phyloP scores from a whole-genome alignment of 1,140 invertebrate species.

The Bombus superbus region DNA sequence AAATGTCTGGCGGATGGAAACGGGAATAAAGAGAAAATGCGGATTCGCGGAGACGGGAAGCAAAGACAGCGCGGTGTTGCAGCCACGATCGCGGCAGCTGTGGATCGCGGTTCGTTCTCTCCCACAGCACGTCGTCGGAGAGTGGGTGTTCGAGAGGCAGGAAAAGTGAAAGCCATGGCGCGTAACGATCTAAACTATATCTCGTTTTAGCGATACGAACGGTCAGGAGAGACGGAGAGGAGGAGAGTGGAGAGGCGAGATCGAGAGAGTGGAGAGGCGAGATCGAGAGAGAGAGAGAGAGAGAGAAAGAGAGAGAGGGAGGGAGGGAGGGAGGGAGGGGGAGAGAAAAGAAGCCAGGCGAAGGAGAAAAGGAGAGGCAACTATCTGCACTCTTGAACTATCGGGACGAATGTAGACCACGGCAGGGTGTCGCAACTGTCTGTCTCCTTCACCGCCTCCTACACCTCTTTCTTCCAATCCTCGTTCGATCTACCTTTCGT shows the following conservation, averaged over 20 bases:
- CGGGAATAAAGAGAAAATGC: no score
- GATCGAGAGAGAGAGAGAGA: constrained; percentile 26
- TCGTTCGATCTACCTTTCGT: constrained; percentile 46
- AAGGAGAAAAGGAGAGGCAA: constrained; percentile 8
- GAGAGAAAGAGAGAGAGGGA: constrained; percentile 31
- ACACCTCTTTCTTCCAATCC: constrained; percentile 48
- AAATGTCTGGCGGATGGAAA: no score
- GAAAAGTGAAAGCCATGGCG: constrained; percentile 76
- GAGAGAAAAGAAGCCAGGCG: constrained; percentile 25
- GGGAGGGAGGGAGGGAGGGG: not conserved
- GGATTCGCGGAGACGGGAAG: not conserved
- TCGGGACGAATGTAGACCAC: constrained; percentile 69
- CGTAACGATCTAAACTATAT: constrained; percentile 77
- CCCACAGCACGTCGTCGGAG: constrained; percentile 54
- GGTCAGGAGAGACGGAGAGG: constrained; percentile 6
- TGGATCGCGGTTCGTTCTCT: constrained; percentile 52
- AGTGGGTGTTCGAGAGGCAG: constrained; percentile 68
- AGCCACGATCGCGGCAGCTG: constrained; percentile 11
- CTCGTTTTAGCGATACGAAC: constrained; percentile 65
- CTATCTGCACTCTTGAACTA: constrained; percentile 69
- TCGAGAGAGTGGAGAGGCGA: no score
- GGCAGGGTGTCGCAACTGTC: constrained; percentile 63
- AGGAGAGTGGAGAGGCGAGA: not conserved
- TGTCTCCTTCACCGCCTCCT: constrained; percentile 58
- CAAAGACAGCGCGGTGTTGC: constrained; percentile 12